Evolutionary conservation across 2,113 vertebrate species (phyloP).

Genomic region (Henicopernis longicauda): DNA sequence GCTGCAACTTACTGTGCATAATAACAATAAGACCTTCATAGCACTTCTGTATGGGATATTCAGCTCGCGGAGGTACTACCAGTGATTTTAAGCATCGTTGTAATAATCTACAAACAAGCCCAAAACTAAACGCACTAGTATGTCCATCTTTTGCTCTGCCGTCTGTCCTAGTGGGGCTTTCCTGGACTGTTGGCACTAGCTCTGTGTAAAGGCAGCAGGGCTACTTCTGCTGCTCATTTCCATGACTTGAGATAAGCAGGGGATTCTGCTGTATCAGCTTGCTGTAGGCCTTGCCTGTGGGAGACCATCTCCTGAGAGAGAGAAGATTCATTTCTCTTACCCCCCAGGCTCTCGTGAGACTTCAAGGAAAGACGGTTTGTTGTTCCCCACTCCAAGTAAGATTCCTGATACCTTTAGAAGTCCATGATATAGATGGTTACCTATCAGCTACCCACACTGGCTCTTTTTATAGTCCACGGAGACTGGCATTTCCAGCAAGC

Average conservation of each 20-base stretch:
- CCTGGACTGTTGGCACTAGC: not conserved
- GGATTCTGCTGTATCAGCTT: not conserved
- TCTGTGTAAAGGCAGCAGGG: not conserved
- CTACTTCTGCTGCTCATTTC: not conserved
- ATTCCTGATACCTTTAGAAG: not conserved
- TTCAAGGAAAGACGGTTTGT: not conserved
- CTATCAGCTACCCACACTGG: not conserved
- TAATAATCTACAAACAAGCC: not conserved
- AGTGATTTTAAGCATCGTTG: not conserved
- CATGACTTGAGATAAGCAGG: not conserved
- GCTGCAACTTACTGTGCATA: not conserved
- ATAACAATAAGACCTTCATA: not conserved
- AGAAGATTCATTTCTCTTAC: not conserved
- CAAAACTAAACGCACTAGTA: not conserved
- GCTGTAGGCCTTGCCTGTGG: not conserved
- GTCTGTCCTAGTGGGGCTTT: not conserved
- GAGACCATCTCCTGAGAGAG: not conserved
- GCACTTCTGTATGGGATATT: not conserved
- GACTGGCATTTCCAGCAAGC: not conserved
- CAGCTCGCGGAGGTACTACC: not conserved
- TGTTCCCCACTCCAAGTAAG: not conserved
- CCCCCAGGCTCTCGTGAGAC: not conserved
- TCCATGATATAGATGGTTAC: not conserved
- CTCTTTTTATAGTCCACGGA: not conserved
- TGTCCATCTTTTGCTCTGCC: not conserved